A percentile compares a stretch with the other conserved stretches of the same genome.
Conservation (phyloP, 2,797 vertebrate species). For the Syncerus caffer region DNA sequence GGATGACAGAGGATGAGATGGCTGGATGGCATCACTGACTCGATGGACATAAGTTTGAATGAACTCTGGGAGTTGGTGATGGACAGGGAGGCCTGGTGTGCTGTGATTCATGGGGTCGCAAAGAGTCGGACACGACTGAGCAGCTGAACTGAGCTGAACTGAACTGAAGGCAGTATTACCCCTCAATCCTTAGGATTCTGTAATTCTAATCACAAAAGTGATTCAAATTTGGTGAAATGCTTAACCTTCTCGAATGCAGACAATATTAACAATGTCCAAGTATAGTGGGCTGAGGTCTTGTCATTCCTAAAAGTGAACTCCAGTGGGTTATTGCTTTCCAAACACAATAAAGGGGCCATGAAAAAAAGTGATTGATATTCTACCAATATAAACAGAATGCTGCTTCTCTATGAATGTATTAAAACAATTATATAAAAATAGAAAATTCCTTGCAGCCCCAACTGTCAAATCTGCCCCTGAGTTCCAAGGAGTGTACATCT, state of each 20-base stretch:
- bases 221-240: constrained; percentile 33
- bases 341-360: constrained; percentile 58
- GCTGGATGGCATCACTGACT: too few species aligned
- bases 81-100: too few species aligned
- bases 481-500: constrained; percentile 18
- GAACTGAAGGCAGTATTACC: not conserved
- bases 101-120: too few species aligned
- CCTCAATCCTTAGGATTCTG: constrained; percentile 2
- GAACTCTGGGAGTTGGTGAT: too few species aligned
- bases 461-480: constrained; percentile 14
- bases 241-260: constrained; percentile 37
- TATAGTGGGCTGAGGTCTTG: constrained; percentile 18
- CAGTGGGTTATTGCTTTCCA: constrained; percentile 60
- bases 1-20: too few species aligned
- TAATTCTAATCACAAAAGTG: constrained; percentile 35
- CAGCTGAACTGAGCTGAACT: too few species aligned
- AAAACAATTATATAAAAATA: constrained; percentile 55
- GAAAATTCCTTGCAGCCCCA: constrained; percentile 45
- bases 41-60: too few species aligned
- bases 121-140: too few species aligned
- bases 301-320: constrained; percentile 49
- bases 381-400: constrained; percentile 57
- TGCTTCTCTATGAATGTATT: constrained; percentile 61
- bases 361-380: constrained; percentile 67
- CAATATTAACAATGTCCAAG: constrained; percentile 10